Percentiles rank a stretch among this genome's conserved stretches.
These are phyloP conservation scores for Polymixis flavicincta DNA, from an alignment of 2,888 invertebrate species.

Conservation along the genomic window DNA sequence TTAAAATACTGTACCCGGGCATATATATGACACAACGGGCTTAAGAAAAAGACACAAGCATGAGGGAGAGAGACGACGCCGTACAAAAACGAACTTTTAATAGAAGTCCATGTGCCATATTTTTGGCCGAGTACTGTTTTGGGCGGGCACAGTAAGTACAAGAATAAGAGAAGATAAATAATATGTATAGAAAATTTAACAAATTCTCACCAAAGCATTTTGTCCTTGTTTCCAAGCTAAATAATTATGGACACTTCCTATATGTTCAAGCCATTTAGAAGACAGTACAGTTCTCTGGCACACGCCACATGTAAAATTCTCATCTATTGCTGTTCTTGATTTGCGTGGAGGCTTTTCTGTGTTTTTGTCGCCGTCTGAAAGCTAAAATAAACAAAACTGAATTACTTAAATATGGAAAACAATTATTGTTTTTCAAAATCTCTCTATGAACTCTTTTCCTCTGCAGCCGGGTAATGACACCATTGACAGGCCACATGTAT, in stretches of 20 bases:
- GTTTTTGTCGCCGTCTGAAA: conserved; percentile 13
- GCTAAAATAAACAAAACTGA: conserved; percentile 35
- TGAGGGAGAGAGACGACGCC: neutral
- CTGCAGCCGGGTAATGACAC: neutral
- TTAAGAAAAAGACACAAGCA: neutral
- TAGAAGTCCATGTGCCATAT: neutral
- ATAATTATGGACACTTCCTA: conserved; percentile 71
- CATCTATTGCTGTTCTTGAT: conserved; percentile 37
- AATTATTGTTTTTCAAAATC: neutral
- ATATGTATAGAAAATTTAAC: neutral
- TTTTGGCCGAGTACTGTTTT: neutral
- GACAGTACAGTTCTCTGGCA: conserved; percentile 55
- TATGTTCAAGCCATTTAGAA: conserved; percentile 71
- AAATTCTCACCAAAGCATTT: conserved; percentile 66
- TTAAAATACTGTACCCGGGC: neutral
- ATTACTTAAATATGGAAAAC: neutral
- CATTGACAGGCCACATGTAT: no score
- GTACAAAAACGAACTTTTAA: neutral
- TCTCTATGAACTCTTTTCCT: neutral
- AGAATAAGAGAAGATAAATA: no score
- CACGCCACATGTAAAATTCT: conserved; percentile 57
- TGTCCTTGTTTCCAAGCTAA: conserved; percentile 73
- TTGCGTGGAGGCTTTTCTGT: conserved; percentile 35
- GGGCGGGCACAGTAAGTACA: no score
- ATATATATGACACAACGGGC: no score